Evolutionary conservation across 2,113 vertebrate genomes (phyloP), one percentile per base, ranked within the genome.

Genomic region (Engystomops pustulosus): DNA sequence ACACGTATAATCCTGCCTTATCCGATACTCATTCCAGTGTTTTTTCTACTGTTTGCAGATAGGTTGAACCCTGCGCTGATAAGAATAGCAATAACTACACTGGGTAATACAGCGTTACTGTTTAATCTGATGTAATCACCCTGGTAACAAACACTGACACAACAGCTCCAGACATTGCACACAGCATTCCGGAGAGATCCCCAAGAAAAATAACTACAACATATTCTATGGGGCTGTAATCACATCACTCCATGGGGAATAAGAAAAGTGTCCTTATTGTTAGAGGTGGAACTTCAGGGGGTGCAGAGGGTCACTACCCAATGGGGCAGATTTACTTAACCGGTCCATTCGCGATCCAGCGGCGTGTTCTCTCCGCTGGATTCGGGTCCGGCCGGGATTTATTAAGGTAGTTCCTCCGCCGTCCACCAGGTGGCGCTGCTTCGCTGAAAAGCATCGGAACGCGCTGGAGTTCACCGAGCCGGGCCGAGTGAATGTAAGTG

Each of bases 81-180:
- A 49, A 25, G 49, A n/a, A 34, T 20, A 6, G 51, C 53, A 58
- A 41, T 23, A 77, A 58, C 11, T 53, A 53, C 49, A 51, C 6
- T 34, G 45, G 10, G 12, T 74, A 74, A 49, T 74, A 74, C 41
- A 5, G 0, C 6, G 7, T 32, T 49, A 30, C 23, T 74, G 25
- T 23, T 23, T 23, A 77, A 55, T 47, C 27, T 30, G 18, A 74
- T 47, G 18, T 14, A 36, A 77, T 53, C 72, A 53, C 47, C 45
- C 20, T 53, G 30, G 47, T 55, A 34, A 76, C 72, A 34, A 53
- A 76, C 12, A 30, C 14, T 74, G 36, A 70, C 9, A 74, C 44
- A 49, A 49, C 44, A 44, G 36, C 36, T 17, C 27, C 20, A 72
- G 23, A 7, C 8, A 27, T 27, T 60, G 55, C 55, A 60, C 9